These are phyloP conservation scores for Platysternon megacephalum DNA, from an alignment of 2,113 vertebrate species.

Conservation along the genomic window DNA sequence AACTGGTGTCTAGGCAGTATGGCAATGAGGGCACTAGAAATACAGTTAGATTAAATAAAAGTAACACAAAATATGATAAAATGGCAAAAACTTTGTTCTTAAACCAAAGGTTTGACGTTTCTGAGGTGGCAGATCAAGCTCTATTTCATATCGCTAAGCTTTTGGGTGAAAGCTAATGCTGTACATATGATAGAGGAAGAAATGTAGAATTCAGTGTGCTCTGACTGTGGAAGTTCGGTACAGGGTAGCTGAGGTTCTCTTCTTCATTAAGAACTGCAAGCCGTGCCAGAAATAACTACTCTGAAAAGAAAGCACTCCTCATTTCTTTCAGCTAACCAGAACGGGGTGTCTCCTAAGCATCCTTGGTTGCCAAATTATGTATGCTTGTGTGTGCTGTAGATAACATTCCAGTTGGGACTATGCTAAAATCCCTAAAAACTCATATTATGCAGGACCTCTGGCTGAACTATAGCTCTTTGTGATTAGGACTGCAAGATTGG, in stretches of 20 bases:
- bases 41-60: neutral
- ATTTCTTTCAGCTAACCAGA: slow-evolving; percentile 62
- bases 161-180: neutral
- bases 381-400: slow-evolving; percentile 76
- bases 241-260: neutral
- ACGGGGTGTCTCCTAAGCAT: slow-evolving; percentile 64
- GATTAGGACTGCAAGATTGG: slow-evolving; percentile 60
- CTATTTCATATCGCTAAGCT: neutral
- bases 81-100: slow-evolving; percentile 1
- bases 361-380: slow-evolving; percentile 73
- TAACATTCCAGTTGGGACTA: slow-evolving; percentile 75
- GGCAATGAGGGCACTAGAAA: neutral
- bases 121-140: slow-evolving; percentile 3
- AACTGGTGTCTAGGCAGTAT: neutral
- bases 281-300: slow-evolving; percentile 58
- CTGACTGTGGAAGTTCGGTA: neutral
- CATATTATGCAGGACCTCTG: slow-evolving; percentile 77
- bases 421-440: slow-evolving; percentile 78
- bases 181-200: slow-evolving; percentile 7
- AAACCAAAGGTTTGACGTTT: slow-evolving; percentile 3
- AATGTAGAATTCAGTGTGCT: slow-evolving; percentile 10
- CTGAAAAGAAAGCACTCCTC: slow-evolving; percentile 25
- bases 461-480: slow-evolving; percentile 77
- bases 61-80: neutral
- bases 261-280: slow-evolving; percentile 8